Conservation (phyloP, 2,888 invertebrate genomes). For the Aspidiotus rigidus region DNA sequence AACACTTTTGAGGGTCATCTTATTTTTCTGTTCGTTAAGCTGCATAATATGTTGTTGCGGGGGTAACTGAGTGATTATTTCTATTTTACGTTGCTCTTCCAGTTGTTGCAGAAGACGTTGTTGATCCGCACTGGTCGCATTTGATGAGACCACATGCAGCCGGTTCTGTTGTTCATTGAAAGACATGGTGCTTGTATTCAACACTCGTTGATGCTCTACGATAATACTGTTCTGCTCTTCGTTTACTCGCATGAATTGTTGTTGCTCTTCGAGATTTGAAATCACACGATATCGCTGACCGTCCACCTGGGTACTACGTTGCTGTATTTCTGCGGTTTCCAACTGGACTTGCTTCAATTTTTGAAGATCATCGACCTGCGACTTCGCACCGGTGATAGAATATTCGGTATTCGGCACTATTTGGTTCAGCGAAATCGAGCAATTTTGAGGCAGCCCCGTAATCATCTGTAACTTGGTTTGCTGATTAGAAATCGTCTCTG, state of each 20-base stretch:
- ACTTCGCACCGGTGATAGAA: conserved; percentile 11
- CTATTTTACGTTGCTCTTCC: conserved; percentile 30
- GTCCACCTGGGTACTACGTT: not conserved
- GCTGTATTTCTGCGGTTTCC: not conserved
- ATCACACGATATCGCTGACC: conserved; percentile 13
- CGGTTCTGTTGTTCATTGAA: conserved; percentile 28
- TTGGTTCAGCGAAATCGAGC: conserved; percentile 31
- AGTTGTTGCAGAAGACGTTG: conserved; percentile 21
- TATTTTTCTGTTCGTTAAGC: conserved; percentile 21
- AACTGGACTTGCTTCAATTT: conserved; percentile 6
- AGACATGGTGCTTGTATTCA: conserved; percentile 24
- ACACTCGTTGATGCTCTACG: conserved; percentile 34
- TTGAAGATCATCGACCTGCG: not conserved
- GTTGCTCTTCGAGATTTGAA: conserved; percentile 26
- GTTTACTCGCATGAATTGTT: conserved; percentile 29
- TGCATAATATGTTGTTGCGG: conserved; percentile 14
- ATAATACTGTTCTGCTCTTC: conserved; percentile 37
- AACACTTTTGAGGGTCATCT: conserved; percentile 8
- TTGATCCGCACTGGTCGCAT: not conserved
- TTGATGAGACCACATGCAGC: conserved; percentile 12
- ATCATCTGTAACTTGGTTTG: conserved; percentile 38
- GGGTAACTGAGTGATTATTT: conserved; percentile 20
- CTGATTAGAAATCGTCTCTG: conserved; percentile 9
- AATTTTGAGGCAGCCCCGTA: conserved; percentile 35
- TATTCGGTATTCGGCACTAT: conserved; percentile 24